phyloP scores from a whole-genome alignment of 2,888 invertebrate genomes.

The Onchidella celtica region DNA sequence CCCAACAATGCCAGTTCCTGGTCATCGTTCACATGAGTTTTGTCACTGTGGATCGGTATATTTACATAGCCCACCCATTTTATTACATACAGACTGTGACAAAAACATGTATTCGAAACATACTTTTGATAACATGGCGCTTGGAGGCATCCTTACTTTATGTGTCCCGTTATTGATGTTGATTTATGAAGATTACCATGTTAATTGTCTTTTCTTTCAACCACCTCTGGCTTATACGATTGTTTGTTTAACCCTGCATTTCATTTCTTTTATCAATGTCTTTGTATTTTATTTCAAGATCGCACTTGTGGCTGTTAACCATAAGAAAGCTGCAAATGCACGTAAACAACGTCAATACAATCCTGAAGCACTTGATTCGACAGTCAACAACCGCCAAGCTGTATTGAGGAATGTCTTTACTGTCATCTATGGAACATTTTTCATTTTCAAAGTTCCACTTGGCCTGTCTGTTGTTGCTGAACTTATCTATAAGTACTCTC shows the following conservation, averaged over 20 bases:
- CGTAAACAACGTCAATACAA: neutral
- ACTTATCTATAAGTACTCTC: too few species aligned
- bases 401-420: neutral
- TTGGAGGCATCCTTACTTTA: too few species aligned
- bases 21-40: conserved; percentile 10
- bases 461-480: too few species aligned
- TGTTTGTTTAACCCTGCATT: neutral
- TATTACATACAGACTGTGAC: neutral
- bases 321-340: neutral
- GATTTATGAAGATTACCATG: neutral
- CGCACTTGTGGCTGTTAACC: conserved; percentile 6
- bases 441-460: neutral
- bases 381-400: neutral
- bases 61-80: conserved; percentile 14
- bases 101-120: too few species aligned
- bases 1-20: too few species aligned
- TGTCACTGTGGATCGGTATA: conserved; percentile 29
- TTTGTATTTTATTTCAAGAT: conserved; percentile 11
- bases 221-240: neutral
- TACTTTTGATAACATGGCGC: too few species aligned
- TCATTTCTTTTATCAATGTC: neutral
- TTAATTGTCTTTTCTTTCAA: conserved; percentile 3
- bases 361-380: neutral
- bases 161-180: too few species aligned
- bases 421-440: conserved; percentile 1